A percentile compares a stretch with the other conserved stretches of the same genome.
These are phyloP conservation scores for Rhyacophila brunnea DNA, from an alignment of 1,140 invertebrate species.

Conservation along the genomic window DNA sequence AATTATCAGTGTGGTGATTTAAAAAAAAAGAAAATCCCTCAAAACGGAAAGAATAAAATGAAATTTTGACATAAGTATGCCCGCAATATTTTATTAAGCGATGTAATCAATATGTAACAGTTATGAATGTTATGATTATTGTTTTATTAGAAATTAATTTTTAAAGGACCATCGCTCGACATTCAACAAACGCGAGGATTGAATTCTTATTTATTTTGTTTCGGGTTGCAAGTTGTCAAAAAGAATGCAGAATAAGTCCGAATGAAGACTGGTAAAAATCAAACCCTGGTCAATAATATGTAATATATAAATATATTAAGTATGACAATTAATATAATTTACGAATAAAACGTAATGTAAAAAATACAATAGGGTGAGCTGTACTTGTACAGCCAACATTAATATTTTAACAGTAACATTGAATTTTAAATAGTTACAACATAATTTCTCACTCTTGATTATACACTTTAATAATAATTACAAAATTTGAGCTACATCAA, in stretches of 20 bases:
- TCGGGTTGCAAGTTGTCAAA: no score
- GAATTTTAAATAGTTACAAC: background rate
- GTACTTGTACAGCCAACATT: background rate
- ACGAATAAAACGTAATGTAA: background rate
- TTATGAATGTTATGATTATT: no score
- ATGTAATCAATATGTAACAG: no score
- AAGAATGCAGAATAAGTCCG: background rate
- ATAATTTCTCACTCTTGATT: constrained; percentile 1
- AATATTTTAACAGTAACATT: background rate
- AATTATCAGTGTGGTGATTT: no score
- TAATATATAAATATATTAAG: constrained; percentile 5
- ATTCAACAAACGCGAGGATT: no score
- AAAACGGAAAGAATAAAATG: constrained; percentile 22
- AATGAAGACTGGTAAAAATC: background rate
- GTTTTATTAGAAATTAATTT: no score
- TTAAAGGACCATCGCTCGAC: no score
- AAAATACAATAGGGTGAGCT: no score
- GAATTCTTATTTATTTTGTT: no score
- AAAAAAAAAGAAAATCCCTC: constrained; percentile 17
- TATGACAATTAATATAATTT: constrained; percentile 6
- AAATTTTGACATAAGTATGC: no score
- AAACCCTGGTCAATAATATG: background rate
- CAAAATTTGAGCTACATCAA: constrained; percentile 17
- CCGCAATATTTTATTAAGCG: no score
- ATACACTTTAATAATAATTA: background rate